Base-by-base conservation (phyloP, 2,888 invertebrate genomes). In the Liodrosophila aerea region DNA sequence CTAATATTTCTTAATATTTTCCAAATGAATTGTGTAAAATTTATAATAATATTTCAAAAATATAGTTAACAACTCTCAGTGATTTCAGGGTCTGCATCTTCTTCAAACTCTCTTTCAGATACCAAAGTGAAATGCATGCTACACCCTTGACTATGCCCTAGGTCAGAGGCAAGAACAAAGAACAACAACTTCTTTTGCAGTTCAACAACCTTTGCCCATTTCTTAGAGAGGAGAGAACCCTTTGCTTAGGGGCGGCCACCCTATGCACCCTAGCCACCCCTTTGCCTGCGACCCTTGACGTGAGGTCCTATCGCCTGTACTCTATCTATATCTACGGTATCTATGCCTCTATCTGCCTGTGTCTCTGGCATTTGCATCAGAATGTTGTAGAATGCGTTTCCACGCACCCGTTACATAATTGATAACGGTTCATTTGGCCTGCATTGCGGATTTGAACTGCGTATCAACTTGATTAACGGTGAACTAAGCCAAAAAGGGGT, bases 371-470 rank as follows among this genome's bases (percentile, higher is more conserved):
- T 81, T 85, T 82, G 80, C 85, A 85, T 82, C 70, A 60, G 58
- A 31, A 30, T 18, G 8, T 45, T 57, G 61, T 59, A 59, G 64
- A 62, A 69, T 70, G 61, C 60, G 73, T 83, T 76, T 71, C n/a
- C 68, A 76, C 73, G 84, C 69, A 65, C 52, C 74, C 77, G 77
- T 71, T 78, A 57, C 59, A 56, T 76, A 81, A 87, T 85, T 82
- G 86, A 86, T 86, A 85, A 82, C 76, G 85, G 86, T 76, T 82
- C 75, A 73, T 76, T 82, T 74, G 66, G 57, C 52, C 60, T 49
- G 39, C 43, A 41, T 33, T 53, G 62, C 63, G 73, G 74, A 73
- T 64, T 63, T 70, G 45, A 11, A 33, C 44, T 41, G 52, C 51
- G 58, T 67, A 83, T 78, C 67, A 50, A 76, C 53, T 85, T 84